These are phyloP conservation scores for Toxostoma redivivum DNA, from an alignment of 2,113 vertebrate genomes.

Conservation along the genomic window DNA sequence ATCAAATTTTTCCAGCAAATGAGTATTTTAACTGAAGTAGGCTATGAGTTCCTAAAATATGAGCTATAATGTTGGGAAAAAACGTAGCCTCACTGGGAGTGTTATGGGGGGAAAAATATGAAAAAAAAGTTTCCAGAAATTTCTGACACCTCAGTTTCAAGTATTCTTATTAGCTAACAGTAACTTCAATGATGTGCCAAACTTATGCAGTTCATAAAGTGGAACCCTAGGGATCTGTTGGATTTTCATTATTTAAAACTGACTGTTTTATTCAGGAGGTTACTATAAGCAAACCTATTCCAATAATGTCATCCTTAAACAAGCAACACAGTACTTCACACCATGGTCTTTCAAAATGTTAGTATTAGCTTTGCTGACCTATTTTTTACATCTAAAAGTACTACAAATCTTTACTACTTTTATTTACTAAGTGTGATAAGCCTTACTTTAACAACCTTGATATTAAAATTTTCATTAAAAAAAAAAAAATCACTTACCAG, in stretches of 20 bases:
- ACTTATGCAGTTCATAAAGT: not conserved
- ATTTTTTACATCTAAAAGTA: not conserved
- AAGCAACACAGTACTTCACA: not conserved
- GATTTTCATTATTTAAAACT: not conserved
- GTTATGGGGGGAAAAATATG: not conserved
- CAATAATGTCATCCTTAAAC: not conserved
- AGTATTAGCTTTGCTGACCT: not conserved
- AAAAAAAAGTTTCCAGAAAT: not conserved
- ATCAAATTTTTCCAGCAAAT: not conserved
- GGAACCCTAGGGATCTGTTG: not conserved
- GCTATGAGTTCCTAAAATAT: not conserved
- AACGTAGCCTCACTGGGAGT: not conserved
- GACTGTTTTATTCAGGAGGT: not conserved
- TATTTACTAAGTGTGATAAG: not conserved
- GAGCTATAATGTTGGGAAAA: not conserved
- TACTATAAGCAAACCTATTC: not conserved
- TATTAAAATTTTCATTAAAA: not conserved
- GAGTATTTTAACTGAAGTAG: not conserved
- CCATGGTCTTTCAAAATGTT: not conserved
- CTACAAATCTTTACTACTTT: not conserved
- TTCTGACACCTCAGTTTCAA: not conserved
- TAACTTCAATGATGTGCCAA: not conserved
- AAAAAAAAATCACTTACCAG: constrained; percentile 75
- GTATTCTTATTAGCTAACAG: not conserved
- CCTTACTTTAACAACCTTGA: not conserved